Conservation (phyloP, 2,797 vertebrate species). For the Sphenodon punctatus region DNA sequence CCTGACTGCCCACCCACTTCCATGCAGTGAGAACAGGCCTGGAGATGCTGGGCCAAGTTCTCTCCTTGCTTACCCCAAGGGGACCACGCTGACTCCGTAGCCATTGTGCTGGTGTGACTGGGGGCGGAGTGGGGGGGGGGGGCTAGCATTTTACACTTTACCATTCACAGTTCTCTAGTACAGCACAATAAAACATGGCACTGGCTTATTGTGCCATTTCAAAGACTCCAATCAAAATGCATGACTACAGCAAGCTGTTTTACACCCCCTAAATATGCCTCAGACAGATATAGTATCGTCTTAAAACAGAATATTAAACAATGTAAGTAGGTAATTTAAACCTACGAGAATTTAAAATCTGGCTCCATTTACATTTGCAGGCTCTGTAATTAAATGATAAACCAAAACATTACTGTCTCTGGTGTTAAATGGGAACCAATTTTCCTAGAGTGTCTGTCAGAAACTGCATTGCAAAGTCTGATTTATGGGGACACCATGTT, state of each 20-base stretch:
- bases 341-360: conserved; percentile 43
- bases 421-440: conserved; percentile 34
- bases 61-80: background rate
- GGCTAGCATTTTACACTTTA: background rate
- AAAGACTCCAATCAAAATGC: conserved; percentile 3
- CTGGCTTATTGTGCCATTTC: background rate
- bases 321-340: conserved; percentile 36
- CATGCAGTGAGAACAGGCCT: background rate
- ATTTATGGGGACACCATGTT: no score
- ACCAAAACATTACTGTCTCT: conserved; percentile 27
- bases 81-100: background rate
- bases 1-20: no score
- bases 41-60: rapidly evolving
- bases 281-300: conserved; percentile 15
- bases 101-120: background rate
- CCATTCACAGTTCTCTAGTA: conserved; percentile 11
- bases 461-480: conserved; percentile 37
- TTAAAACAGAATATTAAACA: conserved; percentile 43
- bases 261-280: background rate
- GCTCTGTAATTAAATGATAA: conserved; percentile 65
- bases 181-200: conserved; percentile 25
- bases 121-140: background rate
- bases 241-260: background rate
- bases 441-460: conserved; percentile 7
- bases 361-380: conserved; percentile 53